Evolutionary conservation across 92 coral and sea anemone genomes (phyloP).

Genomic region (Chrysogorgia sp.): DNA sequence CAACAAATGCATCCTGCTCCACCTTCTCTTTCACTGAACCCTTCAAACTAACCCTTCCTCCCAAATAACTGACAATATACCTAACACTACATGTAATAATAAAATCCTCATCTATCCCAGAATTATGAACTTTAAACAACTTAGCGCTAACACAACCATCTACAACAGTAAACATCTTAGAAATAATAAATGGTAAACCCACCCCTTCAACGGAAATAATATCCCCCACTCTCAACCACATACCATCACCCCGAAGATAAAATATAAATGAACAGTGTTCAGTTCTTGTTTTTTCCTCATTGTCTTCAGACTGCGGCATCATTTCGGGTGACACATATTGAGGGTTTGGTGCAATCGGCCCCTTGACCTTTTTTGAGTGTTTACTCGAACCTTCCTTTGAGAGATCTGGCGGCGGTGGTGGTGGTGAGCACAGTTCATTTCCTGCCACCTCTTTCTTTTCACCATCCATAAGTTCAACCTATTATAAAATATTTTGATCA

Average conservation of each 20-base stretch:
- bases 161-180: neutral
- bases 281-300: neutral
- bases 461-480: slow-evolving; percentile 4
- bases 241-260: slow-evolving; percentile 19
- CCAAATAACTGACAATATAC: neutral
- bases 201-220: slow-evolving; percentile 19
- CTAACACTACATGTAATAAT: neutral
- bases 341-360: neutral
- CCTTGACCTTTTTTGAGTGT: neutral
- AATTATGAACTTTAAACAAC: neutral
- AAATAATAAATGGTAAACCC: slow-evolving; percentile 12
- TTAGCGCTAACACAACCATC: neutral
- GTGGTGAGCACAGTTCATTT: slow-evolving; percentile 6
- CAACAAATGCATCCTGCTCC: slow-evolving; percentile 2
- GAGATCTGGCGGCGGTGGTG: neutral
- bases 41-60: neutral
- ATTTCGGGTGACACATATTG: too few relatives aligned
- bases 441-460: slow-evolving; percentile 11
- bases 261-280: neutral
- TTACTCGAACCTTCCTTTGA: neutral
- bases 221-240: slow-evolving; percentile 27
- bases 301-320: too few relatives aligned
- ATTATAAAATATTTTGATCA: neutral
- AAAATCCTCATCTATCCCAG: neutral
- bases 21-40: slow-evolving; percentile 7